phyloP scores from a whole-genome alignment of 2,797 vertebrate species.

The Channallabes apus region DNA sequence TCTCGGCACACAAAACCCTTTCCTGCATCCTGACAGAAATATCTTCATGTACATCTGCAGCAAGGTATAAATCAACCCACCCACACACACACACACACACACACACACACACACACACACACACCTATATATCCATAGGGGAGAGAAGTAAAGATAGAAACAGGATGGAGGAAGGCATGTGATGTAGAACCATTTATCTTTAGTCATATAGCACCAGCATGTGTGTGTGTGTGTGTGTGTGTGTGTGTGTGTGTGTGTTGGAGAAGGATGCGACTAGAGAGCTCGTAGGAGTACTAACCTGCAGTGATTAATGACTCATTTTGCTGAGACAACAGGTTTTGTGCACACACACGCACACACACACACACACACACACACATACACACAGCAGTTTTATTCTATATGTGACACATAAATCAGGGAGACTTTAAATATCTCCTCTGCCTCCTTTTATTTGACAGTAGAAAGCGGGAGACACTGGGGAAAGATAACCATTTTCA shows the following conservation, averaged over 20 bases:
- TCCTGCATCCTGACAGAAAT: not conserved
- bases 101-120: not conserved
- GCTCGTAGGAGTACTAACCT: constrained; percentile 21
- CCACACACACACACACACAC: not conserved
- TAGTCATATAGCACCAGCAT: constrained; percentile 3
- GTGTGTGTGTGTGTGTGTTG: constrained; percentile 62
- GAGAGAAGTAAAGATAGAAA: constrained; percentile 13
- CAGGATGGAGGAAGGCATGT: not conserved
- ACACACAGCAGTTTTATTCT: constrained; percentile 62
- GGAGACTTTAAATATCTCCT: constrained; percentile 1
- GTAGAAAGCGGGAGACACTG: not conserved
- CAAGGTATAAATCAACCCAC: not conserved
- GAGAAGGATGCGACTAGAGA: constrained; percentile 11
- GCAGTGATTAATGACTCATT: constrained; percentile 38
- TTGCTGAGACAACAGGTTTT: constrained; percentile 38
- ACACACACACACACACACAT: not conserved
- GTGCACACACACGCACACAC: not conserved
- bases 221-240: too few relatives aligned
- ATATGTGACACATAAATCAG: constrained; percentile 27
- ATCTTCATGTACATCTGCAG: not conserved
- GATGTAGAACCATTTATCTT: constrained; percentile 15
- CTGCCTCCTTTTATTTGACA: not conserved
- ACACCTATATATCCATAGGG: not conserved
- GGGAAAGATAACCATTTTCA: not conserved
- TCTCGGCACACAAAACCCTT: not conserved